These are phyloP conservation scores for Halcyon malimbica DNA, from an alignment of 2,113 vertebrate genomes.

Conservation along the genomic window DNA sequence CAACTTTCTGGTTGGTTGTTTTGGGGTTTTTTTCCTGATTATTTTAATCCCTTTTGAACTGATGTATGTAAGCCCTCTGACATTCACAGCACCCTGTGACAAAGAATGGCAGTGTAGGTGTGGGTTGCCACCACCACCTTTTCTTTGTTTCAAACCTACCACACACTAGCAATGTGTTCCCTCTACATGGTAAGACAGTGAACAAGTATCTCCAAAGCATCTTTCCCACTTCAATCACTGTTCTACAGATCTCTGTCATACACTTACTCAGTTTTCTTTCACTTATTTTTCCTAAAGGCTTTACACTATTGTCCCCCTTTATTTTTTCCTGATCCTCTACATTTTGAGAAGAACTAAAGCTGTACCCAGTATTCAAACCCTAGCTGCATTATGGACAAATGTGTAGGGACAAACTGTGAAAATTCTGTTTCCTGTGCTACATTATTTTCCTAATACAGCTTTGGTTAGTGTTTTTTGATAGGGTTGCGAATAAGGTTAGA, in stretches of 20 bases:
- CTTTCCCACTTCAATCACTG: neutral
- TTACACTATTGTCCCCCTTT: neutral
- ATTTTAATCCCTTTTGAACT: neutral
- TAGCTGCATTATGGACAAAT: neutral
- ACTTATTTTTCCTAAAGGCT: neutral
- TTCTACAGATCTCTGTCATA: neutral
- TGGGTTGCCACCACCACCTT: neutral
- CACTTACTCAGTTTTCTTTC: neutral
- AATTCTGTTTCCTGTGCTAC: neutral
- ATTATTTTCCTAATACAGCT: neutral
- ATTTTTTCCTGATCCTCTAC: neutral
- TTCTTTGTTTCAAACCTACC: neutral
- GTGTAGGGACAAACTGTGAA: neutral
- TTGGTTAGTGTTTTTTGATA: no score
- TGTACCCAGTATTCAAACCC: neutral
- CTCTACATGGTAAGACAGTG: neutral
- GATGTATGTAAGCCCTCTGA: neutral
- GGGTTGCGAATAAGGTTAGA: no score
- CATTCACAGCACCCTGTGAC: neutral
- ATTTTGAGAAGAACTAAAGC: neutral
- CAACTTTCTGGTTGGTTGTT: neutral
- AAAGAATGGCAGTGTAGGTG: neutral
- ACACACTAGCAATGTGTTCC: neutral
- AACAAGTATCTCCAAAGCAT: neutral
- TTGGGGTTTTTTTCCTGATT: neutral